These are phyloP conservation scores for Ctenosaura bakeri DNA, from an alignment of 2,797 vertebrate genomes.

Conservation along the genomic window DNA sequence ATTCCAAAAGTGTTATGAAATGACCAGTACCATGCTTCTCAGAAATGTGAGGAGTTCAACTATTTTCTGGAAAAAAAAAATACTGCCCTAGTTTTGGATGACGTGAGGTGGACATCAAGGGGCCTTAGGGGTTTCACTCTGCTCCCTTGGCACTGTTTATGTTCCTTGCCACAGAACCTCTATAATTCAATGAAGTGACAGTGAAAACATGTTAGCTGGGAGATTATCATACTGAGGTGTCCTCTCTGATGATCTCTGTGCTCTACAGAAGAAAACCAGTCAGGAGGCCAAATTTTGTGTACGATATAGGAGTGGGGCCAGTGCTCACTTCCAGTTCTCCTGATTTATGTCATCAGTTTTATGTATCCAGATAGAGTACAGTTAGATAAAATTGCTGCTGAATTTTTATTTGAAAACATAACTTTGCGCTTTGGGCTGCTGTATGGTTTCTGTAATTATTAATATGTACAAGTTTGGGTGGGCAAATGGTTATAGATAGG, in stretches of 20 bases:
- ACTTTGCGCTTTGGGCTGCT: not conserved
- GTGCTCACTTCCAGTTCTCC: not conserved
- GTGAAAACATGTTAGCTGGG: too few species aligned
- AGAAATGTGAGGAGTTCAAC: too few species aligned
- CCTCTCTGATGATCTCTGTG: not conserved
- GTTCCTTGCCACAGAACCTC: not conserved
- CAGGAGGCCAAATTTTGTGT: not conserved
- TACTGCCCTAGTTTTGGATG: too few species aligned
- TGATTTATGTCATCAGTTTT: not conserved
- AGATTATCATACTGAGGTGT: too few species aligned
- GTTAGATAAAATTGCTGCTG: not conserved
- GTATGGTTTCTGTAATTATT: not conserved
- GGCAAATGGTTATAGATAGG: conserved; percentile 15
- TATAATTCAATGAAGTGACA: too few species aligned
- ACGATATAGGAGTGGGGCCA: not conserved
- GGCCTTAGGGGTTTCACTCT: too few species aligned
- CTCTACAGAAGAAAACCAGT: not conserved
- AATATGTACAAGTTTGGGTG: not conserved
- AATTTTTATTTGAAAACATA: not conserved
- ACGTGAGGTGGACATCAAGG: too few species aligned
- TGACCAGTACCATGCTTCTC: too few species aligned
- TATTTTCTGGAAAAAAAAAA: too few species aligned
- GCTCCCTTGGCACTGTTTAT: too few species aligned
- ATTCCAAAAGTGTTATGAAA: too few species aligned
- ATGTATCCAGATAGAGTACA: not conserved